Conservation (phyloP, 2,888 invertebrate genomes). For the Penaeus monodon region DNA sequence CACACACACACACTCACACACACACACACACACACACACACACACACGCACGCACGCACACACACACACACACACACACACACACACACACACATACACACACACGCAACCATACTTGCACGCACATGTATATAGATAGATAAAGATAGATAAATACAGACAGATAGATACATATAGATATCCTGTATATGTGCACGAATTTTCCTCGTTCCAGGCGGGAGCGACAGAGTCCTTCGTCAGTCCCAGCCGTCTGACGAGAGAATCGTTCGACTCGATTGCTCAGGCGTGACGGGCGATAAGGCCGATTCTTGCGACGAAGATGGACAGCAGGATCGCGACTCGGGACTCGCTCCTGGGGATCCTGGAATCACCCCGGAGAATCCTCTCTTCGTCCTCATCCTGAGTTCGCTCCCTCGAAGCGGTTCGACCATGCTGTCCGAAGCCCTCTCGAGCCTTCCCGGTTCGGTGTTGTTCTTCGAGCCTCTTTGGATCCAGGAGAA, state of each 20-base stretch:
- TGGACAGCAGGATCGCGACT: neutral
- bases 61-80: too few species aligned
- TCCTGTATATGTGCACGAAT: too few species aligned
- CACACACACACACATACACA: too few species aligned
- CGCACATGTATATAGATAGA: too few species aligned
- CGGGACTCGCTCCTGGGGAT: neutral
- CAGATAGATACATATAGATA: too few species aligned
- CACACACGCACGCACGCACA: too few species aligned
- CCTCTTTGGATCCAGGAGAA: slow-evolving; percentile 50
- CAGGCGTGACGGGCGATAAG: neutral
- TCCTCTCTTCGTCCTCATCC: slow-evolving; percentile 29
- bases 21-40: too few species aligned
- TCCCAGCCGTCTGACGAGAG: neutral
- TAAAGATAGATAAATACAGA: too few species aligned
- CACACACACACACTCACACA: too few species aligned
- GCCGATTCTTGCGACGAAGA: neutral
- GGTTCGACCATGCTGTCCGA: slow-evolving; percentile 52
- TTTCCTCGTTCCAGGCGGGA: too few species aligned
- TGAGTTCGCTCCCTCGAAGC: slow-evolving; percentile 56
- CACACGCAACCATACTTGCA: too few species aligned
- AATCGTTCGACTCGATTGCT: neutral
- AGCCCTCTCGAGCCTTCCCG: slow-evolving; percentile 8
- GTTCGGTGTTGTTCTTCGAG: slow-evolving; percentile 47
- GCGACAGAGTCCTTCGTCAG: too few species aligned
- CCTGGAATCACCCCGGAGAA: neutral